Evolutionary conservation across 2,797 vertebrate species (phyloP), one percentile per base, ranked within the genome.

Genomic region (Emydoidea blandingii): DNA sequence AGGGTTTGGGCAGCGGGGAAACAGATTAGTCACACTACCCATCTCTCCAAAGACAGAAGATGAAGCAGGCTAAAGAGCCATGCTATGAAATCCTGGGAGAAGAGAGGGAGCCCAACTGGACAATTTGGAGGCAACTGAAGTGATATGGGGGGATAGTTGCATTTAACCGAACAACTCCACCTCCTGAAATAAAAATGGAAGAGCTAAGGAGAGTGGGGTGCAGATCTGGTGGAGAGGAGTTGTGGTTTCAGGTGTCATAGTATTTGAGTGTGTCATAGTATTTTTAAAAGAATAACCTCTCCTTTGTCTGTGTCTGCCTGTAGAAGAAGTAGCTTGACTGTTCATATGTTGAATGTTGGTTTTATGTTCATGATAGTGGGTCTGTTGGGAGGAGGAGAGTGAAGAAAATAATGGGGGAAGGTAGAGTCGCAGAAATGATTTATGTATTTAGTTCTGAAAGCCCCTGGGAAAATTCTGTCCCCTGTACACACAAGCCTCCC

Each of bases 301-400:
- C 87, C 18, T n/a, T 29, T 53, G 86, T 12, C 54, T 16, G 68
- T 90, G 52, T 78, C 16, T 37, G 79, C 74, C 11, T 16, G 49
- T 53, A 0, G 23, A 0, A 0, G 6, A 56, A 29, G 80, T 44
- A 79, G 68, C n/a, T 27, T 10, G 18, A 37, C 47, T 8, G 1
- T 16, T 14, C 0, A 8, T 85, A 44, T 19, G 68, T 0, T 0
- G n/a, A 86, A 47, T 68, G 16, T 68, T 19, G 34, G 41, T 76
- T 10, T 81, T 47, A 16, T 4, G 18, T 16, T 68, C 74, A 27
- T 62, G 81, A n/a, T 56, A 85, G 57, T 23, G 14, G 81, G 4
- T 5, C 29, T 27, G 7, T 54, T 81, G 29, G 18, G 11, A 53
- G 7, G 49, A 11, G 62, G 34, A 68, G 27, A 21, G 62, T 21